Conservation (phyloP, 1,140 invertebrate genomes). For the Elysia chlorotica region DNA sequence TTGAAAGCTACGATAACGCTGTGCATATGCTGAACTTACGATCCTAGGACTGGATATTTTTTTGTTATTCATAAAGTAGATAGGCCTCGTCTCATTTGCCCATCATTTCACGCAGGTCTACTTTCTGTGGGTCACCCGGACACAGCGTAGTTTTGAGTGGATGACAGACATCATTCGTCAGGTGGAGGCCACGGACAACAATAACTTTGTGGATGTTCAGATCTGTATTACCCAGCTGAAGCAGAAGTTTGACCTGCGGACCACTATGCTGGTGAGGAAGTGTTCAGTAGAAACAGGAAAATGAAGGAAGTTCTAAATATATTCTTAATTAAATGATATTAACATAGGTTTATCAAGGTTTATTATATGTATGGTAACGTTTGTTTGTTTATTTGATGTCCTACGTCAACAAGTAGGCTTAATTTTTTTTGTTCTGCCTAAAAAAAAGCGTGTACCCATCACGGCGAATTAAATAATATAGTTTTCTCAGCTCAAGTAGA, state of each 20-base stretch:
- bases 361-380: no score
- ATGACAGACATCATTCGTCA: constrained; percentile 92
- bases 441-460: not conserved
- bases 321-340: not conserved
- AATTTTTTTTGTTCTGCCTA: not conserved
- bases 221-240: constrained; percentile 99
- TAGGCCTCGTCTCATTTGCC: not conserved
- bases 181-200: constrained; percentile 95
- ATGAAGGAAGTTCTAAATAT: not conserved
- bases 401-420: not conserved
- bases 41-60: no score
- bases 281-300: not conserved
- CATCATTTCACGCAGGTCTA: constrained; percentile 75
- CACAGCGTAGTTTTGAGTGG: constrained; percentile 99
- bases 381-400: not conserved
- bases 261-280: constrained; percentile 92
- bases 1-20: no score
- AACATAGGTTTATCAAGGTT: no score
- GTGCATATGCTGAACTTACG: no score
- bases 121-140: constrained; percentile 98
- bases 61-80: no score
- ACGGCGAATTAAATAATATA: no score
- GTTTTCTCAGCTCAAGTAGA: no score
- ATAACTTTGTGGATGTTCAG: constrained; percentile 94
- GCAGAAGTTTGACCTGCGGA: constrained; percentile 97